Conservation (phyloP, 2,113 vertebrate species). For the human region DNA sequence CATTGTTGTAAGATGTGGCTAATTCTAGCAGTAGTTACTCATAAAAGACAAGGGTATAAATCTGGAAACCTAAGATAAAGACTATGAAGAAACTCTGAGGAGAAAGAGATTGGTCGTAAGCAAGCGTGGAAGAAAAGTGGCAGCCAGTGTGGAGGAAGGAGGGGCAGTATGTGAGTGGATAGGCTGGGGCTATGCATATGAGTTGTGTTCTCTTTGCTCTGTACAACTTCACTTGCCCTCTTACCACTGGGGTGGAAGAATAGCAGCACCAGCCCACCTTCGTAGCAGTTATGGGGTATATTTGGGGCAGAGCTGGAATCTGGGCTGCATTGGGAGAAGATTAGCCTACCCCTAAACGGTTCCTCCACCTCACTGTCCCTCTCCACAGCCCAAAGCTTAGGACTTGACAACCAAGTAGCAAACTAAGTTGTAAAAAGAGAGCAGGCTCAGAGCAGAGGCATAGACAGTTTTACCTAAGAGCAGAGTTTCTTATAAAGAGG, state of each 20-base stretch:
- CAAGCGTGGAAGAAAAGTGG: background rate
- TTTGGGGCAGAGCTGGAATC: background rate
- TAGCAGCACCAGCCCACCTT: background rate
- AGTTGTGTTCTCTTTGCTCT: background rate
- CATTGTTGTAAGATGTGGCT: background rate
- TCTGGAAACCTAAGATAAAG: background rate
- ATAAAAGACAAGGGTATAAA: background rate
- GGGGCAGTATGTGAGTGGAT: rapidly evolving
- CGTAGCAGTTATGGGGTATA: background rate
- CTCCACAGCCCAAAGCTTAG: background rate
- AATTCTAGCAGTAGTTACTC: background rate
- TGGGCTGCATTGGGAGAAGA: background rate
- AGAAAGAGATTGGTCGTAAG: background rate
- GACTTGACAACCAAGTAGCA: background rate
- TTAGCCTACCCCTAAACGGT: background rate
- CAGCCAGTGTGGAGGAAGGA: background rate
- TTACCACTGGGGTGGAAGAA: background rate
- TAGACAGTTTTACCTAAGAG: background rate
- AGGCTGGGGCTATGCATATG: rapidly evolving
- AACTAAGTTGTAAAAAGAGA: background rate
- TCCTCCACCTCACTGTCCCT: background rate
- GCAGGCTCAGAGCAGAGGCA: background rate
- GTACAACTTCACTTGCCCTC: background rate
- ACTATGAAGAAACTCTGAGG: background rate
- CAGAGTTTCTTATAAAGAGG: background rate